Base-by-base conservation (phyloP, 2,888 invertebrate species). In the Drosophila borborema region DNA sequence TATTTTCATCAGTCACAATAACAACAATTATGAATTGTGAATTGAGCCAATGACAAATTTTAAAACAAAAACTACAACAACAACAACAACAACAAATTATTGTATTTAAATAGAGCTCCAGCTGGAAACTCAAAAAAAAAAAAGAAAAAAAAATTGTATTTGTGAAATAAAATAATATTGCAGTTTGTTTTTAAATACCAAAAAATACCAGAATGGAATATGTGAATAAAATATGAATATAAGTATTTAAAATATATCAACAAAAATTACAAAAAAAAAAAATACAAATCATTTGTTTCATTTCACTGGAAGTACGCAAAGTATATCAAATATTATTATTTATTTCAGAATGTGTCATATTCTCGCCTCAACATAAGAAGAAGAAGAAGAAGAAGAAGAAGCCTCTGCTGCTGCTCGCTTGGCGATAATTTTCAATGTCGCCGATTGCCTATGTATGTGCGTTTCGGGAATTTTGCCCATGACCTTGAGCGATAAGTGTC, bases 401-500 rank as follows among this genome's bases (percentile, higher is more conserved):
- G 20, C 20, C 20, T 20, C 31, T 46, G 31, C 40, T 34, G 28
- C 60, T 51, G 36, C 36, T 45, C 49, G 20, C n/a, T 28, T 54
- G 59, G 72, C 79, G 81, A 85, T 89, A 80, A 79, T 80, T 83
- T 86, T 90, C 86, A 88, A 90, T 86, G 90, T 86, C 90, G 81
- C 64, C 77, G 81, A 28, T 70, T 75, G 86, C 68, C 75, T 80
- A 6, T 28, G 78, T 65, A 64, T 77, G 72, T 77, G 72, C 79
- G 80, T 82, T 83, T 76, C 3, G 80, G 80, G 80, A 82, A 90
- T 88, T 91, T 87, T 80, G 90, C 82, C 90, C 86, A 89, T 91
- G 91, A 91, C 91, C 91, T 91, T 91, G 90, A 89, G 77, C 90
- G 91, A 91, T 91, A 91, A 87, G 83, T 83, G 77, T 88, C 77